Percentiles rank a stretch among this genome's conserved stretches.
Conservation (phyloP, 2,113 vertebrate genomes). For the Pristiophorus japonicus region DNA sequence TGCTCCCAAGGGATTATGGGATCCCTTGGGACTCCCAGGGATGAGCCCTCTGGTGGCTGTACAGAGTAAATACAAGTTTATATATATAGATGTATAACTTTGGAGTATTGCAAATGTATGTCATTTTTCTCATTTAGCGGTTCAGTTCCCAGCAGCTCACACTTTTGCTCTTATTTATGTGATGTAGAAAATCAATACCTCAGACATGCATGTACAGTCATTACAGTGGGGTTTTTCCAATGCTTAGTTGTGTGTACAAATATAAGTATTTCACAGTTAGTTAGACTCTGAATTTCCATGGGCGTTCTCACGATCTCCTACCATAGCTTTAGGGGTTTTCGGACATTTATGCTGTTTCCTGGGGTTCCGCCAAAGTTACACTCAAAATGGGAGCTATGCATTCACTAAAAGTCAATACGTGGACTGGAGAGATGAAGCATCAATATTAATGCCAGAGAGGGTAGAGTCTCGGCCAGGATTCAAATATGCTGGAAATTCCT, state of each 20-base stretch:
- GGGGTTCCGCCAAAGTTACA: neutral
- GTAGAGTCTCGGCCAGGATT: neutral
- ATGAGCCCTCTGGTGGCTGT: too few species aligned
- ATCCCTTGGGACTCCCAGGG: too few species aligned
- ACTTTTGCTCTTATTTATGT: neutral
- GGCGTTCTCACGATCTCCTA: neutral
- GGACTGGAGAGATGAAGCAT: neutral
- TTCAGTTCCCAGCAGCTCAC: neutral
- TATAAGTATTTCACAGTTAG: neutral
- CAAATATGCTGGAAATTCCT: neutral
- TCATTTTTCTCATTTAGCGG: neutral
- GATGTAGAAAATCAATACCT: neutral
- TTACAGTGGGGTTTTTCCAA: neutral
- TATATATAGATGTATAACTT: neutral
- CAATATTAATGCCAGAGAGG: neutral
- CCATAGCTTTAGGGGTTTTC: neutral
- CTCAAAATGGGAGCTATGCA: neutral
- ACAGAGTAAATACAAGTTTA: too few species aligned
- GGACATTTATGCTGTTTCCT: too few species aligned
- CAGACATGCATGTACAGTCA: neutral
- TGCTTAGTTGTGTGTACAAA: neutral
- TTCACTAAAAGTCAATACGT: neutral
- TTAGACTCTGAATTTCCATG: neutral
- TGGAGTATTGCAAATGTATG: neutral
- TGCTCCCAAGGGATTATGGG: too few species aligned